Evolutionary conservation across 1,140 invertebrate genomes (phyloP).

Genomic region (Rhagoletis pomonella): DNA sequence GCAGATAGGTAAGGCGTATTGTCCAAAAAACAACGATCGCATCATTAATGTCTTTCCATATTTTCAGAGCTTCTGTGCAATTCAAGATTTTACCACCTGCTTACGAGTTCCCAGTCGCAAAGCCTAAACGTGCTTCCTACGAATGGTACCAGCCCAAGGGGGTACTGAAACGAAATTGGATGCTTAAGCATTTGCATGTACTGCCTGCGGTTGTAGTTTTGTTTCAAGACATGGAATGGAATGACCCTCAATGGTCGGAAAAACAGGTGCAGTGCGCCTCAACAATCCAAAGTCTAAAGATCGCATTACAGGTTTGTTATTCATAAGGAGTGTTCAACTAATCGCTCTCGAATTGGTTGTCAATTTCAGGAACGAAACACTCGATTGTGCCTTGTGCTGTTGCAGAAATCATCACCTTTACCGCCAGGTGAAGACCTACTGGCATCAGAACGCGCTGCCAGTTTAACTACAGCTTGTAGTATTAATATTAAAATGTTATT

Average conservation of each 20-base stretch:
- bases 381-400: conserved; percentile 90
- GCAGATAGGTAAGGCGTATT: conserved; percentile 77
- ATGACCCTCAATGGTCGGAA: conserved; percentile 93
- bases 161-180: conserved; percentile 96
- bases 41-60: not conserved
- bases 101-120: conserved; percentile 92
- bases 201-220: conserved; percentile 94
- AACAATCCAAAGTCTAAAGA: conserved; percentile 88
- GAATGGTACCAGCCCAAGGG: conserved; percentile 98
- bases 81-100: conserved; percentile 87
- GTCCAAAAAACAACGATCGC: not conserved
- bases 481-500: conserved; percentile 94
- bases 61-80: conserved; percentile 83
- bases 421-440: conserved; percentile 89
- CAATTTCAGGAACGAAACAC: conserved; percentile 87
- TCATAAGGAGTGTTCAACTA: not conserved
- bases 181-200: conserved; percentile 92
- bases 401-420: conserved; percentile 87
- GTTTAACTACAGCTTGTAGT: conserved; percentile 92
- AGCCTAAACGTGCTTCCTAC: conserved; percentile 93
- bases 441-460: conserved; percentile 90
- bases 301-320: conserved; percentile 61
- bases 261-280: conserved; percentile 95
- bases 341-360: not conserved
- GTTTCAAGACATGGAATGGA: conserved; percentile 98